Evolutionary conservation across 2,888 invertebrate genomes (phyloP).

Genomic region (Seira sanloemensis): DNA sequence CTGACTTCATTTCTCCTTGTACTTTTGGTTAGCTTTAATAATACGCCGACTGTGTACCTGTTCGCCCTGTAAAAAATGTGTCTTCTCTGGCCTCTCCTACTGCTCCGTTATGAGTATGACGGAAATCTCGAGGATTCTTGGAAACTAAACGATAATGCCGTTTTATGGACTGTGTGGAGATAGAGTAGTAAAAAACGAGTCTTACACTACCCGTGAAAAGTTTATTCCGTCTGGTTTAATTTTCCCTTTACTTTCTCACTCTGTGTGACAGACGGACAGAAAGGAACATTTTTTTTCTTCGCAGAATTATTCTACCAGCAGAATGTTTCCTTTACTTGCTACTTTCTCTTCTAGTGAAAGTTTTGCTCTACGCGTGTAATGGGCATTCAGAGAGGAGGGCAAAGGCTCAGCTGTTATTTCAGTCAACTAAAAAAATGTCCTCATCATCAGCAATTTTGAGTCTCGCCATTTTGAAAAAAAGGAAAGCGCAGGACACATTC

Average conservation of each 20-base stretch:
- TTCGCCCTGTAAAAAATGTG: background rate
- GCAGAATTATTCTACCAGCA: background rate
- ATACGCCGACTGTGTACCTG: background rate
- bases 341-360: background rate
- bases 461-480: too few relatives aligned
- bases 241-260: background rate
- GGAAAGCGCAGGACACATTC: too few relatives aligned
- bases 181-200: background rate
- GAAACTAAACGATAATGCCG: constrained; percentile 1
- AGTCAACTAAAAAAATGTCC: too few relatives aligned
- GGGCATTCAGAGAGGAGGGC: too few relatives aligned
- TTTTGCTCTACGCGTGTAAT: background rate
- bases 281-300: background rate
- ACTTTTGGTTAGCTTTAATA: background rate
- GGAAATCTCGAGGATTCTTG: background rate
- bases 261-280: background rate
- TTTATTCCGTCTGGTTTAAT: constrained; percentile 8
- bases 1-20: background rate
- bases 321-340: background rate
- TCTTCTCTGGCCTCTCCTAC: background rate
- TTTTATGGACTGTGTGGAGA: constrained; percentile 12
- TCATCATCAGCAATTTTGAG: too few relatives aligned
- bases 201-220: background rate
- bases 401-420: too few relatives aligned
- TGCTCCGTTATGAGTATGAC: background rate